Conservation (phyloP, 2,888 invertebrate genomes). For the Volucella inanis region DNA sequence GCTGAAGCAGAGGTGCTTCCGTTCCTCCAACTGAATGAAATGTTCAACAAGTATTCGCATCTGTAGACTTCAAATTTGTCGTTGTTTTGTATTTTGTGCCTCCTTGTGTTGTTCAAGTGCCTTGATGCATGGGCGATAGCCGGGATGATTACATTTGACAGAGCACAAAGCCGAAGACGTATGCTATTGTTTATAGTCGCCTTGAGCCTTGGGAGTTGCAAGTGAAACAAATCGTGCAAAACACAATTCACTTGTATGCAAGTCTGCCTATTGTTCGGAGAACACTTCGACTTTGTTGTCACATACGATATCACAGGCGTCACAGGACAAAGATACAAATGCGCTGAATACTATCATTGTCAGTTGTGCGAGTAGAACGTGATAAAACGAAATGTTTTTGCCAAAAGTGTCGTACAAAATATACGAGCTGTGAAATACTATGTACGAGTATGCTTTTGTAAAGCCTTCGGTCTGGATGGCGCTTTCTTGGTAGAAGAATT, state of each 20-base stretch:
- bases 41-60: conserved; percentile 63
- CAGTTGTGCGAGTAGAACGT: conserved; percentile 11
- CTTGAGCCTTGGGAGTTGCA: conserved; percentile 34
- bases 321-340: conserved; percentile 36
- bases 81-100: neutral
- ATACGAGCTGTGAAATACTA: neutral
- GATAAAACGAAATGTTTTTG: conserved; percentile 10
- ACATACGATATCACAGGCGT: conserved; percentile 2
- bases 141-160: conserved; percentile 12
- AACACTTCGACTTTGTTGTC: neutral
- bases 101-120: conserved; percentile 11
- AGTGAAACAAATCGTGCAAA: neutral
- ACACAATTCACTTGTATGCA: conserved; percentile 9
- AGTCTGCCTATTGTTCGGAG: conserved; percentile 26
- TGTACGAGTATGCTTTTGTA: neutral
- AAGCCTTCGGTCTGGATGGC: conserved; percentile 25
- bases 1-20: conserved; percentile 3
- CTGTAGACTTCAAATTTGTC: conserved; percentile 27
- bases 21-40: conserved; percentile 49
- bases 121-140: conserved; percentile 16
- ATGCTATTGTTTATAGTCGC: conserved; percentile 25
- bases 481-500: conserved; percentile 15
- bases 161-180: conserved; percentile 31
- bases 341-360: conserved; percentile 4
- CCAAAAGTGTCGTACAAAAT: neutral